phyloP scores from a whole-genome alignment of 2,113 vertebrate species.

The Corythornis madagascariensis region DNA sequence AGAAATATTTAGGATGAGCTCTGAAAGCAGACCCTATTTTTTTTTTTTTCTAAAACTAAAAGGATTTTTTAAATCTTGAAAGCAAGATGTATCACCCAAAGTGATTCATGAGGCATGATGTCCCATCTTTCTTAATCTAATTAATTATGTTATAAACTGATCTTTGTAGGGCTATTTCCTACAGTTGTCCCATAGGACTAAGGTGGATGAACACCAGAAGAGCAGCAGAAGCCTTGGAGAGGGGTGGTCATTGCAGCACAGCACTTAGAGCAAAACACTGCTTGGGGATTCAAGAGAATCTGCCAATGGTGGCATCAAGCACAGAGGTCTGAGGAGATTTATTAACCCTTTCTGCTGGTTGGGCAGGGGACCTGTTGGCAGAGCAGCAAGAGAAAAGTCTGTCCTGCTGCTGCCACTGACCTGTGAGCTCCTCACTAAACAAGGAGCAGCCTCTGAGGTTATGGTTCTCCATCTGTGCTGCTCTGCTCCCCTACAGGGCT shows the following conservation, averaged over 20 bases:
- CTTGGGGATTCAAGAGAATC: background rate
- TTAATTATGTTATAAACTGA: background rate
- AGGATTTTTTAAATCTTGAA: background rate
- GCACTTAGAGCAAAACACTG: background rate
- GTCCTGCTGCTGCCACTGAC: background rate
- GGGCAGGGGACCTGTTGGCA: background rate
- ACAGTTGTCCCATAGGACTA: accelerated
- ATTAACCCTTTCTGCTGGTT: no score
- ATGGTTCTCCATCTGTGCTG: accelerated
- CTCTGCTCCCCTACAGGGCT: background rate
- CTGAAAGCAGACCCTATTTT: background rate
- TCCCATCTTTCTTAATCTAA: background rate
- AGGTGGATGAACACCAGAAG: background rate
- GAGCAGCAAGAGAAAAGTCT: background rate
- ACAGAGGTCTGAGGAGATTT: background rate
- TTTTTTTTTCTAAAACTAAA: background rate
- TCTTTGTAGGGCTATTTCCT: background rate
- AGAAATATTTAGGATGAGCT: background rate
- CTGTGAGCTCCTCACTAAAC: background rate
- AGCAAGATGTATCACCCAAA: background rate
- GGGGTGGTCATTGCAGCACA: background rate
- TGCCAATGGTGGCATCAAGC: background rate
- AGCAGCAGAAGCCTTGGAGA: background rate
- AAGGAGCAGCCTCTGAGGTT: background rate
- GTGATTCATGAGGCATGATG: background rate